Evolutionary conservation across 2,113 vertebrate species (phyloP).

Genomic region (Cyanoderma ruficeps): DNA sequence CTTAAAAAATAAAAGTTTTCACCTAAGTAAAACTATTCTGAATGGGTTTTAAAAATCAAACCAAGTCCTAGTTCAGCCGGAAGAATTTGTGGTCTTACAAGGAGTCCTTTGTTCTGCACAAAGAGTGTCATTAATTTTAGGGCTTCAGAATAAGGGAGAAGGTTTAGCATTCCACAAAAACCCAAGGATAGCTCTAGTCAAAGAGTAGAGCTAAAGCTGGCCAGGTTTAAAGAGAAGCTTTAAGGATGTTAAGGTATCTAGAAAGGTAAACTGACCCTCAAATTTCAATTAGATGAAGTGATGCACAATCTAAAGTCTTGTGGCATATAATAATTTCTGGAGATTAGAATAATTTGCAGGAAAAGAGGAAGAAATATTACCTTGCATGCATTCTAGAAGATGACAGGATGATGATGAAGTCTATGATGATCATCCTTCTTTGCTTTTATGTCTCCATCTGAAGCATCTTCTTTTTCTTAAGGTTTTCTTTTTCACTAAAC

Average conservation of each 20-base stretch:
- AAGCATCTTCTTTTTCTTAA: neutral
- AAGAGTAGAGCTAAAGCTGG: neutral
- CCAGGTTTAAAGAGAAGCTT: neutral
- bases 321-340: neutral
- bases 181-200: neutral
- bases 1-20: conserved; percentile 52
- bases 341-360: neutral
- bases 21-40: conserved; percentile 30
- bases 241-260: neutral
- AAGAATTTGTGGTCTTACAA: neutral
- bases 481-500: neutral
- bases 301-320: neutral
- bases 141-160: neutral
- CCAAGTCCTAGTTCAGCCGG: neutral
- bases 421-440: neutral
- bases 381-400: neutral
- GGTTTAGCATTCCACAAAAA: neutral
- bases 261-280: neutral
- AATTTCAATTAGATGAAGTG: neutral
- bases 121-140: neutral
- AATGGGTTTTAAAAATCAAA: conserved; percentile 28
- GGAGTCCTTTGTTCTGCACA: neutral
- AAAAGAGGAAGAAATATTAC: neutral
- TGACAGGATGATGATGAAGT: rapidly evolving
- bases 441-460: rapidly evolving